Conservation (phyloP, 2,888 invertebrate genomes). For the Ectobius pallidus region DNA sequence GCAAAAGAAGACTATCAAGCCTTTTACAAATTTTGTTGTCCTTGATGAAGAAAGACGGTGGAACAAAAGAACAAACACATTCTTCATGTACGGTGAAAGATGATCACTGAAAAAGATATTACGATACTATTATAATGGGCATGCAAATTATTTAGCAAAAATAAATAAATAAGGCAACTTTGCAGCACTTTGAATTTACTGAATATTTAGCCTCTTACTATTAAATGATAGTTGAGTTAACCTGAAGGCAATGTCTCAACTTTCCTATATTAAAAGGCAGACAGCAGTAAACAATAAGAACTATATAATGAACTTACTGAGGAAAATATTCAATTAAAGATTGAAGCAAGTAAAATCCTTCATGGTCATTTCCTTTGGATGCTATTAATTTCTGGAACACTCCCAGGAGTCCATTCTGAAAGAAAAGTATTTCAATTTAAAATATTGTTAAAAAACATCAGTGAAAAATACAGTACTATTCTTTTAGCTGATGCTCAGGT, state of each 20-base stretch:
- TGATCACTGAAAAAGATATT: not conserved
- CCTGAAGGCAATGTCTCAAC: no score
- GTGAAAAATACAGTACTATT: not conserved
- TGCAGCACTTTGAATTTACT: no score
- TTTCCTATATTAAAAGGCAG: no score
- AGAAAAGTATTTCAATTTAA: conserved; percentile 46
- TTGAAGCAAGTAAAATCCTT: conserved; percentile 92
- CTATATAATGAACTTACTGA: conserved; percentile 62
- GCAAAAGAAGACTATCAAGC: conserved; percentile 88
- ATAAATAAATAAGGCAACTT: no score
- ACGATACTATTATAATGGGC: no score
- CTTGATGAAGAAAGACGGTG: conserved; percentile 91
- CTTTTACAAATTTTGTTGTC: conserved; percentile 93
- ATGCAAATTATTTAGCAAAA: no score
- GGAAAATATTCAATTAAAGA: conserved; percentile 84
- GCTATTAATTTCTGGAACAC: conserved; percentile 97
- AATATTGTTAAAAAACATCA: not conserved
- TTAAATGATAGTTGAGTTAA: no score
- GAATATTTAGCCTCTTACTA: no score
- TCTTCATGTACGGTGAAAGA: conserved; percentile 71
- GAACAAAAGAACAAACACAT: conserved; percentile 91
- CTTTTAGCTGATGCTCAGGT: no score
- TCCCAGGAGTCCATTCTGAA: conserved; percentile 81
- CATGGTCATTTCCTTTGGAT: conserved; percentile 93
- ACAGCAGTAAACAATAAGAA: no score